A percentile compares a stretch with the other conserved stretches of the same genome.
Conservation (phyloP, 2,888 invertebrate genomes). For the Nowickia ferox region DNA sequence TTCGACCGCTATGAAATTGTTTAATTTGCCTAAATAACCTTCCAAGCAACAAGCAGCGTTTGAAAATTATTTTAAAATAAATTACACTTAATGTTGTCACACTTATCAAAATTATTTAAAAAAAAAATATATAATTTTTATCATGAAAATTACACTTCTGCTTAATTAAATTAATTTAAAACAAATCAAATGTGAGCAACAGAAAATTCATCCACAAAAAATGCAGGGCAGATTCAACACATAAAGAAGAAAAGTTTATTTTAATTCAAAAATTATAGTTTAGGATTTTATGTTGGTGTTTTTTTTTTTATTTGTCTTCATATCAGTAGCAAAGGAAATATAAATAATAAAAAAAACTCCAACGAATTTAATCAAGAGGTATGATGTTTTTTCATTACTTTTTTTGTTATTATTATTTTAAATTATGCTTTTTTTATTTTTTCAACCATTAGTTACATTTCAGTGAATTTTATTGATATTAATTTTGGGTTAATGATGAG, state of each 20-base stretch:
- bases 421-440: not conserved
- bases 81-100: conserved; percentile 60
- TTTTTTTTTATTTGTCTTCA: not conserved
- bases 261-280: conserved; percentile 37
- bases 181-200: conserved; percentile 56
- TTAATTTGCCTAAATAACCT: conserved; percentile 1
- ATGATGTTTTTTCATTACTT: conserved; percentile 11
- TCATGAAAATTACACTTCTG: conserved; percentile 35
- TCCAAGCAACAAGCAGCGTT: not conserved
- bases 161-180: conserved; percentile 69
- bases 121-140: not conserved
- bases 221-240: not conserved
- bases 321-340: conserved; percentile 7
- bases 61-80: conserved; percentile 21
- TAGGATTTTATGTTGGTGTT: conserved; percentile 13
- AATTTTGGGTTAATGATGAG: conserved; percentile 41
- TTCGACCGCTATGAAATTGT: not conserved
- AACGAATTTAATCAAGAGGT: conserved; percentile 10
- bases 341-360: conserved; percentile 8
- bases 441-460: conserved; percentile 65
- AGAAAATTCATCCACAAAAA: conserved; percentile 16
- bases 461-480: conserved; percentile 62
- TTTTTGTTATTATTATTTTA: conserved; percentile 9
- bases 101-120: conserved; percentile 32
- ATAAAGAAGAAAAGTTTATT: conserved; percentile 21